Conservation (phyloP, 1,140 invertebrate species). For the Lordiphosa stackelbergi region DNA sequence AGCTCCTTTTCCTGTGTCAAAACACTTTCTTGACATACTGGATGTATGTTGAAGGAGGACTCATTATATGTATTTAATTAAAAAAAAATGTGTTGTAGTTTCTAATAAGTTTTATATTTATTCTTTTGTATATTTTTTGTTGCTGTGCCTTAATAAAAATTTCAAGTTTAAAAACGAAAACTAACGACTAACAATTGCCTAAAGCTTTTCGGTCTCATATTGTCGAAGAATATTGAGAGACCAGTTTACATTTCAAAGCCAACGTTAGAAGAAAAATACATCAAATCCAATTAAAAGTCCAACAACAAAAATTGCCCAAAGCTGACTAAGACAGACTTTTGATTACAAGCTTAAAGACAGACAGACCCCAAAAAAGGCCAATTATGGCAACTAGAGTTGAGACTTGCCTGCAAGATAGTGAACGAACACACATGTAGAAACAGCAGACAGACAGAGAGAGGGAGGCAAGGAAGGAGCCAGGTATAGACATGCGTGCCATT, state of each 20-base stretch:
- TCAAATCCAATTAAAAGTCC: neutral
- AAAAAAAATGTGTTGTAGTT: no score
- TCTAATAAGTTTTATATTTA: no score
- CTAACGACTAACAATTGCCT: neutral
- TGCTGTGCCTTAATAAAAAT: no score
- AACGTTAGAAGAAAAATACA: no score
- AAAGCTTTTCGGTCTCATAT: slow-evolving; percentile 23
- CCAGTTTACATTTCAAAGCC: neutral
- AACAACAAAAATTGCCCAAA: neutral
- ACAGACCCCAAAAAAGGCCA: neutral
- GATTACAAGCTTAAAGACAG: no score
- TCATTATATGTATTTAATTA: no score
- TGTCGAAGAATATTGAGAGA: neutral
- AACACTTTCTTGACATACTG: no score
- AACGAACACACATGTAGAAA: neutral
- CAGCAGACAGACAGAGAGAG: neutral
- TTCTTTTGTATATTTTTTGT: no score
- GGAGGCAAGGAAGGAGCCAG: neutral
- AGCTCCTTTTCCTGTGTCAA: no score
- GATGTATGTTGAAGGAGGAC: no score
- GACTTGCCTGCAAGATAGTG: neutral
- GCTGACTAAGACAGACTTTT: neutral
- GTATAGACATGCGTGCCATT: slow-evolving; percentile 3
- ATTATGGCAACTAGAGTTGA: slow-evolving; percentile 8
- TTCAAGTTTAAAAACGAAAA: neutral